Evolutionary conservation across 2,888 invertebrate genomes (phyloP).

Genomic region (Coronaproctus castanopsis): DNA sequence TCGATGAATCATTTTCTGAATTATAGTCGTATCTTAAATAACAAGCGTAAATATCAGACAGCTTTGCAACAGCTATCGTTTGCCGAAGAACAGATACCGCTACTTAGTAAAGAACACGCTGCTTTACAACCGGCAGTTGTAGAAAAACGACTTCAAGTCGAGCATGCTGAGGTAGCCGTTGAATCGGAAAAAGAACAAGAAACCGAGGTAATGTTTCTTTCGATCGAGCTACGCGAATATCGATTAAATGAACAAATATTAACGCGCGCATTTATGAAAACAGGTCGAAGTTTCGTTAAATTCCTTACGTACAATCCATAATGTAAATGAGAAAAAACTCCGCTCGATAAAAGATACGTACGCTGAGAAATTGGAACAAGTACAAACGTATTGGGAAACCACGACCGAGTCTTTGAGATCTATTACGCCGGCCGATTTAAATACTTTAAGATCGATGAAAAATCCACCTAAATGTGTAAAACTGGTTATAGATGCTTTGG

Average conservation of each 20-base stretch:
- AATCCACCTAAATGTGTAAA: slow-evolving; percentile 79
- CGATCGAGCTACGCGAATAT: too few species aligned
- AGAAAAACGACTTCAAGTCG: slow-evolving; percentile 5
- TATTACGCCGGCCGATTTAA: slow-evolving; percentile 63
- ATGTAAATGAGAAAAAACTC: slow-evolving; percentile 8
- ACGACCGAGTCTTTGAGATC: slow-evolving; percentile 38
- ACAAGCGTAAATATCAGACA: background rate
- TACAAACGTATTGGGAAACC: slow-evolving; percentile 36
- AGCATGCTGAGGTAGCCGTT: background rate
- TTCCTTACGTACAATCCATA: background rate
- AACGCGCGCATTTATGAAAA: too few species aligned
- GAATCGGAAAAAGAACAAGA: slow-evolving; percentile 6
- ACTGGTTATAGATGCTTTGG: slow-evolving; percentile 85
- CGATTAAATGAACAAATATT: too few species aligned
- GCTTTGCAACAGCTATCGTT: background rate
- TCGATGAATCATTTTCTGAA: too few species aligned
- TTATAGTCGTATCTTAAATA: slow-evolving; percentile 1
- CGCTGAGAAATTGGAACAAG: slow-evolving; percentile 1
- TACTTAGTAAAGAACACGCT: slow-evolving; percentile 2
- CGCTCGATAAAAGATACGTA: slow-evolving; percentile 1
- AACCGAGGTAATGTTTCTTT: slow-evolving; percentile 7
- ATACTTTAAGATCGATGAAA: slow-evolving; percentile 83
- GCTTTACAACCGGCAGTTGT: slow-evolving; percentile 6
- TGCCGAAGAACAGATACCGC: slow-evolving; percentile 7
- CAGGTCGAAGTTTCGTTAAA: background rate